These are phyloP conservation scores for Meloidogyne hapla DNA, from an alignment of 1,140 invertebrate genomes.

Conservation along the genomic window DNA sequence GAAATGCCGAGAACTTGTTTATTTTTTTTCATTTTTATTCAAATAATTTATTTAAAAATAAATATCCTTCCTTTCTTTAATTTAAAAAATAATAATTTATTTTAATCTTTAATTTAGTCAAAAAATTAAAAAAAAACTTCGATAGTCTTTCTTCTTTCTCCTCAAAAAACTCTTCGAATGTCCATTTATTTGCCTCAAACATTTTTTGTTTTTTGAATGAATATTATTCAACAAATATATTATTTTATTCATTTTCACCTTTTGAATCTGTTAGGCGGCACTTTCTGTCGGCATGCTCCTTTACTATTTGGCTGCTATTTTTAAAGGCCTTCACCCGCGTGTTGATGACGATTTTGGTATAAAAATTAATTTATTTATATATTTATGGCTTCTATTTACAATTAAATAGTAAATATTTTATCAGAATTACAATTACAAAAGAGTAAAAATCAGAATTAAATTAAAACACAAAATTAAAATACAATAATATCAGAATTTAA, in stretches of 20 bases:
- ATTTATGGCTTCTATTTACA: background rate
- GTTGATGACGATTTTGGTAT: constrained; percentile 61
- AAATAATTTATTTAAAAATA: background rate
- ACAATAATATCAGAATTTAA: too few relatives aligned
- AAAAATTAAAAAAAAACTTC: background rate
- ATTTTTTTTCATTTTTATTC: too few relatives aligned
- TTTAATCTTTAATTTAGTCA: background rate
- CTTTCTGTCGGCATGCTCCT: constrained; percentile 63
- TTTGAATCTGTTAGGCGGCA: constrained; percentile 44
- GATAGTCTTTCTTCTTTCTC: background rate
- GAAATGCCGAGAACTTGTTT: too few relatives aligned
- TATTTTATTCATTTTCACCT: constrained; percentile 14
- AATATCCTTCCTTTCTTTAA: too few relatives aligned
- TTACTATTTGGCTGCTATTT: constrained; percentile 63
- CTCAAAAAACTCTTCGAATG: background rate
- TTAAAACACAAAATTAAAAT: too few relatives aligned
- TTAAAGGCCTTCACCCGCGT: constrained; percentile 63
- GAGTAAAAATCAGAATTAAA: too few relatives aligned
- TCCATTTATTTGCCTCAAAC: constrained; percentile 1
- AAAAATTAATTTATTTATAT: background rate
- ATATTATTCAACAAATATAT: background rate
- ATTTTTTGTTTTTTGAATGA: background rate
- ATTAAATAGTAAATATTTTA: too few relatives aligned
- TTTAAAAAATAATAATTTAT: background rate
- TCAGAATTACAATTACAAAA: too few relatives aligned